Evolutionary conservation across 2,888 invertebrate genomes (phyloP).

Genomic region (Hecatera dysodea): DNA sequence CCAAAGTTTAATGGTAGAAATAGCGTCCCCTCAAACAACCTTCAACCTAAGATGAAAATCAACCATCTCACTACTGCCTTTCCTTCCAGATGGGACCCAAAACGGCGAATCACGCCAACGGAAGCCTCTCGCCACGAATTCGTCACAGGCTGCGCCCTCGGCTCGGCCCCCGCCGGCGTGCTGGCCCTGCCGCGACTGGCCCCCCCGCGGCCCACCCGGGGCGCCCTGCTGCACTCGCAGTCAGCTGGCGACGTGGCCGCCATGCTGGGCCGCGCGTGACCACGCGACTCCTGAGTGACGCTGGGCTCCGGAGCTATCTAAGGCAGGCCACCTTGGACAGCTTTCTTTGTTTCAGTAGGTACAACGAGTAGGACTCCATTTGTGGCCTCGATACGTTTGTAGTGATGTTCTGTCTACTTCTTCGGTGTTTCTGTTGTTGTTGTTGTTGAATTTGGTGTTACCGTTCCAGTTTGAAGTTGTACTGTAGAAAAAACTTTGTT

Average conservation of each 20-base stretch:
- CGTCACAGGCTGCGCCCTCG: slow-evolving; percentile 89
- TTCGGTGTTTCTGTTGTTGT: neutral
- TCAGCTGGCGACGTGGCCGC: slow-evolving; percentile 92
- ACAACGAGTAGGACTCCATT: slow-evolving; percentile 48
- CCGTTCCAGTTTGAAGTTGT: neutral
- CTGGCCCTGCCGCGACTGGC: slow-evolving; percentile 85
- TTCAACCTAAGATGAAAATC: neutral
- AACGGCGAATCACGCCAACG: slow-evolving; percentile 97
- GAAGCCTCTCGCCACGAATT: slow-evolving; percentile 98
- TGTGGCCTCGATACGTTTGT: slow-evolving; percentile 52
- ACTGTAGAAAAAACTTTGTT: neutral
- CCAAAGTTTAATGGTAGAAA: no score
- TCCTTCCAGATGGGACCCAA: slow-evolving; percentile 96
- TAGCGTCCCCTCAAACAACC: no score
- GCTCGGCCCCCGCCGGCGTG: slow-evolving; percentile 85
- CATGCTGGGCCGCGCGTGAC: slow-evolving; percentile 92
- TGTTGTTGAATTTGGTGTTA: slow-evolving; percentile 1
- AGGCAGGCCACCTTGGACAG: slow-evolving; percentile 61
- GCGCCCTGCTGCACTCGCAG: slow-evolving; percentile 91
- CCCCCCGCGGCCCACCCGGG: slow-evolving; percentile 79
- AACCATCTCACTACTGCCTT: neutral
- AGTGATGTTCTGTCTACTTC: slow-evolving; percentile 5
- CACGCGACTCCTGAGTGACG: slow-evolving; percentile 76
- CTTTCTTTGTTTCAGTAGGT: slow-evolving; percentile 42
- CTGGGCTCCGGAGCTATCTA: slow-evolving; percentile 67